These are phyloP conservation scores for Orthonevra nobilis DNA, from an alignment of 2,888 invertebrate species.

Conservation along the genomic window DNA sequence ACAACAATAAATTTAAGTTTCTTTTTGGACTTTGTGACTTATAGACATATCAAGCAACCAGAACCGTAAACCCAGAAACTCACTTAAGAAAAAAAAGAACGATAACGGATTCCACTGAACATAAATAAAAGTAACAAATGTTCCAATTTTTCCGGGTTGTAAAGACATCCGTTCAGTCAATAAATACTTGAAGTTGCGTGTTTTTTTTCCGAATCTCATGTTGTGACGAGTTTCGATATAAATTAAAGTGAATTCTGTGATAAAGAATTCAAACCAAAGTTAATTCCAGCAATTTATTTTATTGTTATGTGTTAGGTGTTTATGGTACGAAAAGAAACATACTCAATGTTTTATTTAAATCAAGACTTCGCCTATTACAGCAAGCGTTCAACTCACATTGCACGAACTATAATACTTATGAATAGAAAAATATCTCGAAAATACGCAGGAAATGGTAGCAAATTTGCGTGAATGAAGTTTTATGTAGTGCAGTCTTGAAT, in stretches of 20 bases:
- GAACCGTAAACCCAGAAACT: not conserved
- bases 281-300: too few relatives aligned
- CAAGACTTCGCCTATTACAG: too few relatives aligned
- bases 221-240: not conserved
- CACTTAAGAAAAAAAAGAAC: not conserved
- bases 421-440: too few relatives aligned
- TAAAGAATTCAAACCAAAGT: too few relatives aligned
- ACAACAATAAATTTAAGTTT: conserved; percentile 8
- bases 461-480: too few relatives aligned
- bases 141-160: not conserved
- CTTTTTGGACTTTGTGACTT: conserved; percentile 1
- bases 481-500: too few relatives aligned
- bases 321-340: too few relatives aligned
- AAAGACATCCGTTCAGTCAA: not conserved
- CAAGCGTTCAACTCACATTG: too few relatives aligned
- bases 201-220: not conserved
- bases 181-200: not conserved
- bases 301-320: too few relatives aligned
- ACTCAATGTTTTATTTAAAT: too few relatives aligned
- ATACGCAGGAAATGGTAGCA: too few relatives aligned
- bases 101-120: conserved; percentile 3
- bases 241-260: not conserved
- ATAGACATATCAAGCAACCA: conserved; percentile 9
- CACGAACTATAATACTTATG: too few relatives aligned
- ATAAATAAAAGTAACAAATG: conserved; percentile 19